phyloP scores from a whole-genome alignment of 2,113 vertebrate species.

The Carassius gibelio region DNA sequence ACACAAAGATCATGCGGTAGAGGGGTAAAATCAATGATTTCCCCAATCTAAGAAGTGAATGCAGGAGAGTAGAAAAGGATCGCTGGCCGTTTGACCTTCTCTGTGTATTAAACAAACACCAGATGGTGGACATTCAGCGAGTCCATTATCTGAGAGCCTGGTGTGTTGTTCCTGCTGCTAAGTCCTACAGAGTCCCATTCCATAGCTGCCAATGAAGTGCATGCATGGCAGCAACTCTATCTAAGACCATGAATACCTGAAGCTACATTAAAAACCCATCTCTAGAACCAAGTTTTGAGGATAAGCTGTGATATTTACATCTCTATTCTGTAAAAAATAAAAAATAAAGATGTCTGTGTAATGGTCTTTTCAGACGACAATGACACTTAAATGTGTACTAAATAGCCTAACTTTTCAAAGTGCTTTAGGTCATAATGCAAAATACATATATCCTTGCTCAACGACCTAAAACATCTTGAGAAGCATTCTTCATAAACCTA shows the following conservation, averaged over 20 bases:
- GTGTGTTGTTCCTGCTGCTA: constrained; percentile 83
- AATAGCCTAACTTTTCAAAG: constrained; percentile 4
- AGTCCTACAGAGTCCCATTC: constrained; percentile 86
- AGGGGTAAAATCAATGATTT: constrained; percentile 85
- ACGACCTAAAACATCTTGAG: constrained; percentile 1
- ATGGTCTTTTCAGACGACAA: background rate
- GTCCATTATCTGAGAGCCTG: constrained; percentile 83
- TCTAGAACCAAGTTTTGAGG: background rate
- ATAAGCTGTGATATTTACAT: constrained; percentile 32
- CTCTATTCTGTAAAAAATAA: background rate
- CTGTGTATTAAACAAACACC: constrained; percentile 92
- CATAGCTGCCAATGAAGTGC: constrained; percentile 81
- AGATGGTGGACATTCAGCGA: constrained; percentile 87
- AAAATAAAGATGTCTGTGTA: background rate
- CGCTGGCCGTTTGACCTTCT: constrained; percentile 88
- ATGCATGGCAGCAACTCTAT: constrained; percentile 84
- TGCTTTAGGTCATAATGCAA: background rate
- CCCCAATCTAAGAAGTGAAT: constrained; percentile 80
- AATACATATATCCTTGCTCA: background rate
- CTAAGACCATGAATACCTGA: constrained; percentile 60
- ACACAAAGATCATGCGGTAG: constrained; percentile 79
- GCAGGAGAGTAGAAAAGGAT: constrained; percentile 81
- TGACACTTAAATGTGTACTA: background rate
- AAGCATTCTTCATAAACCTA: background rate
- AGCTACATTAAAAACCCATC: constrained; percentile 36